Evolutionary conservation across 2,113 vertebrate genomes (phyloP), one percentile per base, ranked within the genome.

Genomic region (Otocyon megalotis): DNA sequence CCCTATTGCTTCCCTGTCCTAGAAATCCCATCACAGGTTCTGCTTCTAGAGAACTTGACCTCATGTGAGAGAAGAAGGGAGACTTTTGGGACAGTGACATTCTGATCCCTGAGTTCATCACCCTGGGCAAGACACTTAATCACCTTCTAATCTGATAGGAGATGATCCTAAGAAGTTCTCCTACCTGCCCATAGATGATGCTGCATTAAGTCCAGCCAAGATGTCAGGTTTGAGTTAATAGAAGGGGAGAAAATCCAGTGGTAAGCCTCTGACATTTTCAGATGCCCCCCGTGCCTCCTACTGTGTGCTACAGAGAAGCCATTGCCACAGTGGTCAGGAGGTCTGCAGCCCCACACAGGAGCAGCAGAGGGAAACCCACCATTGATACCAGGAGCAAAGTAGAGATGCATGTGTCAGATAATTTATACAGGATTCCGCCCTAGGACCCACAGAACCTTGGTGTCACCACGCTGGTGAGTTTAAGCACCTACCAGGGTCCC

Each of bases 61-160:
- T 37, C 8, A 2, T 3, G 1, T 2, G 13, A 5, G 24, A 43
- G 28, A 1, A 5, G 63, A 32, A 48, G 8, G 80, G 28, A 30
- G 24, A 15, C 4, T 13, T 28, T 81, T 13, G 6, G 63, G 56
- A 37, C 74, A 74, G 22, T 0, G 4, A 14, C 12, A 30, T 28
- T 83, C 28, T 20, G 56, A 28, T 32, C 50, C 8, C 3, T 0
- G 0, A 19, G 48, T 2, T 71, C 82, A 17, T 22, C 32, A 9
- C 56, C 72, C 37, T 0, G 5, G 37, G 17, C 30, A 2, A 12
- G 74, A 28, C 26, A 5, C 72, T 13, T n/a, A 12, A 26, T 5
- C 10, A 6, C 56, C 62, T 22, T 17, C 81, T 14, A 6, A 32
- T 8, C 19, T 2, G 28, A 53, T 26, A 53, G 11, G 13, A 37